Percentiles rank a stretch among this genome's conserved stretches.
Conservation (phyloP, 2,797 vertebrate species). For the Odontamblyopus lacepedii region DNA sequence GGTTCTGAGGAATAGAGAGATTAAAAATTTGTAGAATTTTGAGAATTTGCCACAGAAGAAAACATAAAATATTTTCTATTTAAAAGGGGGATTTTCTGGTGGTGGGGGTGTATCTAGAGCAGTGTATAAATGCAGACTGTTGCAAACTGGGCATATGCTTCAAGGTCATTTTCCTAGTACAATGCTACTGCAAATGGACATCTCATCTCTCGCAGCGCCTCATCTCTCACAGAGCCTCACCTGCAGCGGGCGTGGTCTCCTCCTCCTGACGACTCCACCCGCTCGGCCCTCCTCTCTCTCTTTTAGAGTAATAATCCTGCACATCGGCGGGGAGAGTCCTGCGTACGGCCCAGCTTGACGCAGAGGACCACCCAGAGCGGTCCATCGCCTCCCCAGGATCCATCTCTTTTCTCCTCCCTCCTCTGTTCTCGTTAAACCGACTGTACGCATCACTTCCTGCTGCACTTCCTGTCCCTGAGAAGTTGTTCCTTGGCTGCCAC, state of each 20-base stretch:
- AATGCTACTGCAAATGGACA: neutral
- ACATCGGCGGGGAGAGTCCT: slow-evolving; percentile 96
- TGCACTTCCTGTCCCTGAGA: slow-evolving; percentile 88
- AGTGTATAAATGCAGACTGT: no score
- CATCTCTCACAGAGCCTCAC: slow-evolving; percentile 18
- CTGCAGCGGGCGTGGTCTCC: slow-evolving; percentile 79
- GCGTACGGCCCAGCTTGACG: slow-evolving; percentile 95
- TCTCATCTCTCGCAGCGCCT: no score
- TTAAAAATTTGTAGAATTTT: neutral
- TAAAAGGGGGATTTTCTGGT: no score
- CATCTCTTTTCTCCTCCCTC: slow-evolving; percentile 82
- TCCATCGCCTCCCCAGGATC: slow-evolving; percentile 84
- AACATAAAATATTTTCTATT: no score
- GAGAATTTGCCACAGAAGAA: no score
- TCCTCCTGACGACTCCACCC: slow-evolving; percentile 88
- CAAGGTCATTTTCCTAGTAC: no score
- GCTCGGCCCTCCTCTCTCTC: slow-evolving; percentile 81
- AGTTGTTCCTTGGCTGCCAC: slow-evolving; percentile 86
- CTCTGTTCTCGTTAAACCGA: slow-evolving; percentile 87
- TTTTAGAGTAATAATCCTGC: slow-evolving; percentile 95
- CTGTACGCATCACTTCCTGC: slow-evolving; percentile 85
- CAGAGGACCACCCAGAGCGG: slow-evolving; percentile 96
- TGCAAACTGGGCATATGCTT: no score
- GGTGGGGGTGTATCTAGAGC: no score
- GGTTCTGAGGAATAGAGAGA: slow-evolving; percentile 74